phyloP scores from a whole-genome alignment of 2,113 vertebrate species.

The Psephotus haematonotus region DNA sequence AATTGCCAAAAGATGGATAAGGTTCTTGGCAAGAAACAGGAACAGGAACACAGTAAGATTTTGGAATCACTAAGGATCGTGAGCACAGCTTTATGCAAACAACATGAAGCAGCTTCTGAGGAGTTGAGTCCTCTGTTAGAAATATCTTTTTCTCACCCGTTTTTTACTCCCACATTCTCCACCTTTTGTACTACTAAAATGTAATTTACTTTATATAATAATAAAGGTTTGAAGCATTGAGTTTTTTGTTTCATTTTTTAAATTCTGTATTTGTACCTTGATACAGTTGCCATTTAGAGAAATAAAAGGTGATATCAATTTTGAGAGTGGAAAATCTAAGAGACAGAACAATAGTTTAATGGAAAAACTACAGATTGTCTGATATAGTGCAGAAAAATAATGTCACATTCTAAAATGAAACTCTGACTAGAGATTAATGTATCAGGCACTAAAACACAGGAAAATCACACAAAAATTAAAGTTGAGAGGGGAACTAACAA shows the following conservation, averaged over 20 bases:
- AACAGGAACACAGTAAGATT: not conserved
- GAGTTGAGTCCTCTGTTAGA: not conserved
- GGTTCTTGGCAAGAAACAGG: not conserved
- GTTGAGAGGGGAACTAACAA: rapidly evolving
- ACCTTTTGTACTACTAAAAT: not conserved
- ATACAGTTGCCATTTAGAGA: not conserved
- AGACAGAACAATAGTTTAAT: not conserved
- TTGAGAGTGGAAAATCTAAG: not conserved
- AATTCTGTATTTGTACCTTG: not conserved
- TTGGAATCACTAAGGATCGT: not conserved
- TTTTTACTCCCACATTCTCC: not conserved
- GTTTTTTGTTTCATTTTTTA: not conserved
- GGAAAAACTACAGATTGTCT: not conserved
- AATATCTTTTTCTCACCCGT: not conserved
- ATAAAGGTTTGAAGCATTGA: rapidly evolving
- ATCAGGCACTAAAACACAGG: not conserved
- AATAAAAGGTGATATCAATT: not conserved
- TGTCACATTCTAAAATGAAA: not conserved
- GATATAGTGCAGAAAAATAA: not conserved
- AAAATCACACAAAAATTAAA: not conserved
- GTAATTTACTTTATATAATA: not conserved
- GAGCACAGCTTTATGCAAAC: not conserved
- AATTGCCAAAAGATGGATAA: not conserved
- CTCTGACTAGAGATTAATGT: not conserved
- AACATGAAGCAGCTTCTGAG: not conserved